Base-by-base conservation (phyloP, 1,140 invertebrate species). In the Chionoecetes opilio region DNA sequence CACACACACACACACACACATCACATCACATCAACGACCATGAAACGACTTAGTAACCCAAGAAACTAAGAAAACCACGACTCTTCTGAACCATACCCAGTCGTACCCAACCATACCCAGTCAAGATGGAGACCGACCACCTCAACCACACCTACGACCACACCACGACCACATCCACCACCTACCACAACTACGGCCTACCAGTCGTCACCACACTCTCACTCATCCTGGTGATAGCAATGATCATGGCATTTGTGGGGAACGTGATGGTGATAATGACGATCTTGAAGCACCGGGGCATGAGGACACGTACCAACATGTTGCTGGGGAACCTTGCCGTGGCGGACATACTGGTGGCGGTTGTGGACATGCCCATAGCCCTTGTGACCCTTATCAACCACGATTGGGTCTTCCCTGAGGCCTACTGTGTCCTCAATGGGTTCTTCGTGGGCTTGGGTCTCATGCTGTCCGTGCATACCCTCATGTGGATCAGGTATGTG, bases 241-340 rank as follows among this genome's bases (percentile, higher is more conserved):
- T 96, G 93, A 32, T 94, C 21, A 32, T 93, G 63, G 92, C 93
- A 2, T 31, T 96, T n/a, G 37, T 63, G 14, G 95, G 95, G 17
- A 96, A 96, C 91, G 32, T 94, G 2, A 92, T 96, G 85, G 95
- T 96, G 86, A 96, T 96, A 26, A 96, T 97, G 21, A 97, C 97
- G 0, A 97, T 97, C 9, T 94, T 96, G 2, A 95, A 97, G 0
- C 97, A 97, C 96, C 95, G 96, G 34, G 97, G 97, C 2, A 97
- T 97, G 97, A 96, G 97, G 31, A 97, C 97, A 3, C 95, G 97
- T 38, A 97, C 97, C 2, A 97, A 97, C 94, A 96, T 97, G 82
- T 97, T 97, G 91, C 96, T 97, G 34, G 96, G 97, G 0, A 97
- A 97, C 96, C 96, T 97, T 86, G 97, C 97, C 0, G 96, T 97